A percentile compares a stretch with the other conserved stretches of the same genome.
Evolutionary conservation across 2,113 vertebrate genomes (phyloP).

Genomic region (Ranitomeya imitator): DNA sequence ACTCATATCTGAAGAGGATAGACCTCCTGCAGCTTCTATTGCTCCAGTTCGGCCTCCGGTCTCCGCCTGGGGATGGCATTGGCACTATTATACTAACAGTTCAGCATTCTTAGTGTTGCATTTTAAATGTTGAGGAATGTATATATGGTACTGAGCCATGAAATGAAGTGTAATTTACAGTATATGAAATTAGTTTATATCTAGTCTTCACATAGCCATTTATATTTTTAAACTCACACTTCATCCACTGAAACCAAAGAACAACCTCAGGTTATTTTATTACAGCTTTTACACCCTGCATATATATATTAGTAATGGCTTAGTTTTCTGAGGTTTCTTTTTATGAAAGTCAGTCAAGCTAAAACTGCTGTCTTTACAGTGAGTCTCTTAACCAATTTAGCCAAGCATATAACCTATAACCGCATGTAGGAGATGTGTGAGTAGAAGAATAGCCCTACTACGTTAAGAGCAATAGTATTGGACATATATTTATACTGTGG

Average conservation of each 20-base stretch:
- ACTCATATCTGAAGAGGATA: too few relatives aligned
- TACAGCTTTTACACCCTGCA: neutral
- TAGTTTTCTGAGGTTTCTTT: neutral
- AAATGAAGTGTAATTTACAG: too few relatives aligned
- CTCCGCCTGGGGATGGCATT: too few relatives aligned
- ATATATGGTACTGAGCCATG: too few relatives aligned
- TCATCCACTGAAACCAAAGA: conserved; percentile 18
- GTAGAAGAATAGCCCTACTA: neutral
- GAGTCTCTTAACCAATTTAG: conserved; percentile 19
- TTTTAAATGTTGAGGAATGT: too few relatives aligned
- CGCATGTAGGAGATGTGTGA: neutral
- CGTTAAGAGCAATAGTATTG: neutral
- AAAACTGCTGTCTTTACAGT: neutral
- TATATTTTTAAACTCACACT: neutral
- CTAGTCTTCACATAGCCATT: neutral
- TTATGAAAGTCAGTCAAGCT: neutral
- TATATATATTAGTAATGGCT: neutral
- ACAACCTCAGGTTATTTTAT: conserved; percentile 13
- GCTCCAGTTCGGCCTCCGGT: too few relatives aligned
- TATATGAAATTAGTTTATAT: too few relatives aligned
- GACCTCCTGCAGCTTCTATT: too few relatives aligned
- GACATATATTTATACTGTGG: neutral
- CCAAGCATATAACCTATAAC: conserved; percentile 26
- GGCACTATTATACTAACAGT: too few relatives aligned
- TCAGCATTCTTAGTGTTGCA: too few relatives aligned